Percentiles rank a stretch among this genome's conserved stretches.
Evolutionary conservation across 1,140 invertebrate species (phyloP).

Genomic region (Lepidurus apus): DNA sequence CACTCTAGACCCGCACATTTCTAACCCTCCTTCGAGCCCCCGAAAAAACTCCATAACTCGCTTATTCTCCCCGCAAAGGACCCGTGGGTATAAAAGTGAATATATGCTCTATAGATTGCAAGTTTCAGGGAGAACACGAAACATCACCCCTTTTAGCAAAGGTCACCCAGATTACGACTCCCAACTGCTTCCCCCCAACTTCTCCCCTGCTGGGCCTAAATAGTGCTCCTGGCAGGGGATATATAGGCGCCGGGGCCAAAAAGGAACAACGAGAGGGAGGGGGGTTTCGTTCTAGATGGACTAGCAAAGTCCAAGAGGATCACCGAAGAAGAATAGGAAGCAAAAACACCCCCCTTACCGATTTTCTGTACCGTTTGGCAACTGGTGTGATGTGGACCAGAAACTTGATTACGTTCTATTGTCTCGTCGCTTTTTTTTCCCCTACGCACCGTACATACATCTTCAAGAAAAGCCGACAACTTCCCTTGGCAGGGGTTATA

Average conservation of each 20-base stretch:
- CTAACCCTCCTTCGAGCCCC: not conserved
- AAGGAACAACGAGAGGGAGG: not conserved
- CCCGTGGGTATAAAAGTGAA: not conserved
- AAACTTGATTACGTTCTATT: conserved; percentile 17
- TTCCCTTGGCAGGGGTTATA: not conserved
- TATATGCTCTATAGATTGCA: not conserved
- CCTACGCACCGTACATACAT: not conserved
- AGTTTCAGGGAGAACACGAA: not conserved
- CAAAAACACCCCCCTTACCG: not conserved
- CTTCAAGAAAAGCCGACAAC: not conserved
- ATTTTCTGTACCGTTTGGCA: not conserved
- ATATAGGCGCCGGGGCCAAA: not conserved
- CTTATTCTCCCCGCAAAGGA: not conserved
- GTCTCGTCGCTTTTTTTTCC: not conserved
- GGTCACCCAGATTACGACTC: conserved; percentile 12
- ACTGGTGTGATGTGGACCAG: conserved; percentile 20
- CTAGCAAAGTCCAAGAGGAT: not conserved
- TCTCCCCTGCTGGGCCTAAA: conserved; percentile 18
- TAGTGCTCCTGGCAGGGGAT: conserved; percentile 7
- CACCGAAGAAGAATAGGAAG: not conserved
- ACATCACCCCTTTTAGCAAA: conserved; percentile 21
- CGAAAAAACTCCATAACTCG: not conserved
- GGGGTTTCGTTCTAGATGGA: not conserved
- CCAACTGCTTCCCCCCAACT: conserved; percentile 8
- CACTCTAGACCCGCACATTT: not conserved